Percentiles rank a stretch among this genome's conserved stretches.
Evolutionary conservation across 2,888 invertebrate species (phyloP).

Genomic region (Panopea generosa): DNA sequence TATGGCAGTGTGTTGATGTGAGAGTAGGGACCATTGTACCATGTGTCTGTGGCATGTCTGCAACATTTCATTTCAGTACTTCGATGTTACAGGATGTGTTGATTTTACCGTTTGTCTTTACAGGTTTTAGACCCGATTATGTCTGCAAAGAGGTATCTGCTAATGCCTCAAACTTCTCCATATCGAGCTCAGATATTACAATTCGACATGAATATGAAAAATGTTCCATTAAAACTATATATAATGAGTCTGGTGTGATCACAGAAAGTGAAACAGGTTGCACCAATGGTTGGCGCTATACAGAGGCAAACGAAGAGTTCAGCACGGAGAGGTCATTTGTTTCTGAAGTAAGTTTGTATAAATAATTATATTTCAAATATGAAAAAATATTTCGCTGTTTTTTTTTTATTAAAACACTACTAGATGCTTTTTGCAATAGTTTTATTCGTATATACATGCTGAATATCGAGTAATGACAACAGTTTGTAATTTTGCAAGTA

Average conservation of each 20-base stretch:
- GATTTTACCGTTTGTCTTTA: background rate
- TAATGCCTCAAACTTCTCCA: background rate
- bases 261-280: constrained; percentile 39
- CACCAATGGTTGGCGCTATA: constrained; percentile 53
- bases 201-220: constrained; percentile 36
- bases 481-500: too few relatives aligned
- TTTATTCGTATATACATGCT: too few relatives aligned
- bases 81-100: too few relatives aligned
- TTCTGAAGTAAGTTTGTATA: constrained; percentile 64
- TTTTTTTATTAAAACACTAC: background rate
- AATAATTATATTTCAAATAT: background rate
- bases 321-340: constrained; percentile 54
- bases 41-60: background rate
- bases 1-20: too few relatives aligned
- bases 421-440: background rate
- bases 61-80: background rate
- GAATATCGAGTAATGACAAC: too few relatives aligned
- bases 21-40: too few relatives aligned
- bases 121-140: constrained; percentile 37
- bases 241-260: constrained; percentile 31
- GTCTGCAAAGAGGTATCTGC: constrained; percentile 12
- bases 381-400: background rate
- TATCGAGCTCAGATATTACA: background rate
- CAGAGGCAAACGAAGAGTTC: constrained; percentile 21
- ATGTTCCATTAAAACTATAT: constrained; percentile 41